These are phyloP conservation scores for Pristionchus pacificus DNA, from an alignment of 1,140 invertebrate species.

Conservation along the genomic window DNA sequence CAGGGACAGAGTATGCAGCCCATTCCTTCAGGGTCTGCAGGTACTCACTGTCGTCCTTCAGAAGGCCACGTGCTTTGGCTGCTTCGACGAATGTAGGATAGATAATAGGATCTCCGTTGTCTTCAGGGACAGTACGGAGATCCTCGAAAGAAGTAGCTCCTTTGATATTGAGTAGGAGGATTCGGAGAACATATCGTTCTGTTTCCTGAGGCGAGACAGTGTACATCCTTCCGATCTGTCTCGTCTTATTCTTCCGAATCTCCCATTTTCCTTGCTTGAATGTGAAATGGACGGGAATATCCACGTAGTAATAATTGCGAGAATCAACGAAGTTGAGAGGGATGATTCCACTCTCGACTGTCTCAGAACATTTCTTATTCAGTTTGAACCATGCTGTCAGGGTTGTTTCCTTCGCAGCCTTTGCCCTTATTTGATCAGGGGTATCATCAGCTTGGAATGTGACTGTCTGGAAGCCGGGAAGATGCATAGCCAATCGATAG, in stretches of 20 bases:
- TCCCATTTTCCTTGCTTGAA: neutral
- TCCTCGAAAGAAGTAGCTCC: neutral
- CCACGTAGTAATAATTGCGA: neutral
- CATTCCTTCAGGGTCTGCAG: neutral
- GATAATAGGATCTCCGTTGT: neutral
- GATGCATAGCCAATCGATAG: neutral
- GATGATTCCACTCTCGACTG: neutral
- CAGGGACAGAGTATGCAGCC: constrained; percentile 14
- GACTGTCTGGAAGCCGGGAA: neutral
- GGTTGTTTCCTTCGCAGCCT: neutral
- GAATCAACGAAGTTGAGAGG: neutral
- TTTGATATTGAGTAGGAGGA: neutral
- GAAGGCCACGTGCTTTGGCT: neutral
- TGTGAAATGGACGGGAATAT: neutral
- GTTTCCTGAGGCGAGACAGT: neutral
- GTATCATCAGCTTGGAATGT: constrained; percentile 2
- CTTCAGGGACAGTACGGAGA: neutral
- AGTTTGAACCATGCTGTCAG: constrained; percentile 9
- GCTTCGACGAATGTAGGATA: neutral
- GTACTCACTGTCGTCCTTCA: neutral
- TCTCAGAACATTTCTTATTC: neutral
- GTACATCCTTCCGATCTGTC: neutral
- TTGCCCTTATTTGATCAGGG: neutral
- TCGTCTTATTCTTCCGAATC: neutral
- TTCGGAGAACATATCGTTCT: neutral